phyloP scores from a whole-genome alignment of 1,140 invertebrate species.

The Drosophila tropicalis region DNA sequence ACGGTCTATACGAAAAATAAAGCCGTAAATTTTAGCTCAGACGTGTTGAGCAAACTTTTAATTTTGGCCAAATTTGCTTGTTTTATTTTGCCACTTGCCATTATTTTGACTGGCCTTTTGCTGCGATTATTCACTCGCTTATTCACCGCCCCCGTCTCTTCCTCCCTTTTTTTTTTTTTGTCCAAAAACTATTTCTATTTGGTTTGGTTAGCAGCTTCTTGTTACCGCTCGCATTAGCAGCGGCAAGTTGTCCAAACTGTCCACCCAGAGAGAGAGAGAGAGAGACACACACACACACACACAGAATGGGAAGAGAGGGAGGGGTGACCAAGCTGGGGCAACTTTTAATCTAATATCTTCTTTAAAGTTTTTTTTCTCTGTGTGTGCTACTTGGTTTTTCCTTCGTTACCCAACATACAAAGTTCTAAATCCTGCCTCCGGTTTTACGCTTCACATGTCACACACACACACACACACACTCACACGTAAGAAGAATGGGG shows the following conservation, averaged over 20 bases:
- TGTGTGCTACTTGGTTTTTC: constrained; percentile 44
- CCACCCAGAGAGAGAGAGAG: constrained; percentile 39
- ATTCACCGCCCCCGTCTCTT: neutral
- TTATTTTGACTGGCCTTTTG: constrained; percentile 54
- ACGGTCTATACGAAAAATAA: constrained; percentile 38
- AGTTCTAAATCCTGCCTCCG: constrained; percentile 78
- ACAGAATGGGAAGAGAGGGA: no score
- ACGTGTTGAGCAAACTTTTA: constrained; percentile 64
- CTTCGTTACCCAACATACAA: constrained; percentile 64
- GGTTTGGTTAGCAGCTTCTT: constrained; percentile 21
- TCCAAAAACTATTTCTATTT: constrained; percentile 39
- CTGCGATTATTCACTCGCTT: constrained; percentile 23
- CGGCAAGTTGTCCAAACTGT: constrained; percentile 75
- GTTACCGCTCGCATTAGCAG: constrained; percentile 39
- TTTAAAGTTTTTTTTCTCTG: constrained; percentile 55
- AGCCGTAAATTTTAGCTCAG: constrained; percentile 47
- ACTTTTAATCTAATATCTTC: constrained; percentile 79
- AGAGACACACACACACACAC: no score
- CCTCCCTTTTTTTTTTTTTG: neutral
- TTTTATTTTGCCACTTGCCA: constrained; percentile 60
- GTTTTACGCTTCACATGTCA: constrained; percentile 80
- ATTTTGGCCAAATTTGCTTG: constrained; percentile 54
- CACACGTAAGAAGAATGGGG: constrained; percentile 35
- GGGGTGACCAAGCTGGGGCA: constrained; percentile 35
- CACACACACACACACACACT: constrained; percentile 55